Evolutionary conservation across 2,888 invertebrate species (phyloP).

Genomic region (Ypsolopha scabrella): DNA sequence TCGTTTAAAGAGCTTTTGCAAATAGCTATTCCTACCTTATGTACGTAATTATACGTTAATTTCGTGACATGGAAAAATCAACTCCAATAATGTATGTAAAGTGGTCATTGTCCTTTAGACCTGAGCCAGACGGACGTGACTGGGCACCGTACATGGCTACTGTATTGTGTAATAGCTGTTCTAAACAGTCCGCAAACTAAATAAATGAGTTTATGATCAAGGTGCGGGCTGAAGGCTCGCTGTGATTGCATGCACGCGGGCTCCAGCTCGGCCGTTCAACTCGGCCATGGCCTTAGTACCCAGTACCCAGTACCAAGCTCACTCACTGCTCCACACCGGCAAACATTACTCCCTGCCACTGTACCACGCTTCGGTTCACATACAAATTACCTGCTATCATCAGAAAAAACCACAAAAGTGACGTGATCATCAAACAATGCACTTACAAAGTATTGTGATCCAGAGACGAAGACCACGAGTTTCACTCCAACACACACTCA

Average conservation of each 20-base stretch:
- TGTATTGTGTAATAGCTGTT: too few species aligned
- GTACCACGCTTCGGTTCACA: constrained; percentile 18
- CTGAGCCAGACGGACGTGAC: too few species aligned
- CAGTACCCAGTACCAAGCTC: constrained; percentile 19
- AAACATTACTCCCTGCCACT: constrained; percentile 1
- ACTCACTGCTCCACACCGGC: neutral
- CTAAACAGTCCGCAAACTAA: constrained; percentile 35
- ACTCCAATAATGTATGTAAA: too few species aligned
- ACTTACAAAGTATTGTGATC: constrained; percentile 1
- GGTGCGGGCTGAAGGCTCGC: constrained; percentile 40
- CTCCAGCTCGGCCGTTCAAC: constrained; percentile 50
- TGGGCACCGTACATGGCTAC: too few species aligned
- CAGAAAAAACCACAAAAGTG: constrained; percentile 6
- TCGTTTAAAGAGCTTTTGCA: too few species aligned
- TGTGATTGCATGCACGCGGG: constrained; percentile 35
- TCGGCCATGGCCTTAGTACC: constrained; percentile 32
- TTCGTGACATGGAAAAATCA: too few species aligned
- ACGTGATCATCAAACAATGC: neutral
- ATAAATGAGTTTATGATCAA: constrained; percentile 54
- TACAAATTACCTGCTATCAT: constrained; percentile 14
- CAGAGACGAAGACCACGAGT: neutral
- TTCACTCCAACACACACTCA: constrained; percentile 11
- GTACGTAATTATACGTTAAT: too few species aligned
- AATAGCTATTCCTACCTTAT: too few species aligned
- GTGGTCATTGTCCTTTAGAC: too few species aligned